Evolutionary conservation across 2,797 vertebrate genomes (phyloP), one percentile per base, ranked within the genome.

Genomic region (Pipistrellus nathusii): DNA sequence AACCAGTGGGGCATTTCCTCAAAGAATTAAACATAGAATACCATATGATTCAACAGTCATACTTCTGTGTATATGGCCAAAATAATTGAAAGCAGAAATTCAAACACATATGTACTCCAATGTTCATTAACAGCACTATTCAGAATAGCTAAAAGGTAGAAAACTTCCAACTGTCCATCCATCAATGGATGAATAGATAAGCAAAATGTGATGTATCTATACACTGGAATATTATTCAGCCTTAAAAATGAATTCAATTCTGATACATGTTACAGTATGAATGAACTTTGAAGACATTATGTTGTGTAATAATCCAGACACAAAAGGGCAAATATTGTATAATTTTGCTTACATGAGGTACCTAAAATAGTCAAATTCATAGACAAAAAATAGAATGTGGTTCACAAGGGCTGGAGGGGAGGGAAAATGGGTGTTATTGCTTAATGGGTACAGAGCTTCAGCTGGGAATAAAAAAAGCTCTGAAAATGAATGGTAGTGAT

Each of bases 171-270:
- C 80, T 32, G 20, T 21, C 10, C 53, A 48, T 25, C n/a, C 44
- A 48, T 48, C 46, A 66, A 10, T 38, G 9, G 7, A 75, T 30
- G 25, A 41, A 77, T 7, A 25, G n/a, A 78, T 59, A 77, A 91
- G 69, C 10, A 44, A 78, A 77, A 90, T 78, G 25, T 17, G 46
- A 8, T 25, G 55, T 30, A 51, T 23, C 41, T 12, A 73, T 55
- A 48, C 12, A 80, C 53, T 30, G 15, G 71, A 86, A 32, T 83
- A 59, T 85, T 69, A 84, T 77, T 87, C 48, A 69, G 15, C 3
- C 68, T 93, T 82, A 15, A 72, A 88, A 77, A 92, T 35, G 3
- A 91, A 68, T 82, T 10, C 73, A 85, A 55, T 68, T 44, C 46
- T 82, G 44, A n/a, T 5, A 38, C 23, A 62, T 21, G 25, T 25